phyloP scores from a whole-genome alignment of 2,888 invertebrate species.

The Drosophila nr. fundita region DNA sequence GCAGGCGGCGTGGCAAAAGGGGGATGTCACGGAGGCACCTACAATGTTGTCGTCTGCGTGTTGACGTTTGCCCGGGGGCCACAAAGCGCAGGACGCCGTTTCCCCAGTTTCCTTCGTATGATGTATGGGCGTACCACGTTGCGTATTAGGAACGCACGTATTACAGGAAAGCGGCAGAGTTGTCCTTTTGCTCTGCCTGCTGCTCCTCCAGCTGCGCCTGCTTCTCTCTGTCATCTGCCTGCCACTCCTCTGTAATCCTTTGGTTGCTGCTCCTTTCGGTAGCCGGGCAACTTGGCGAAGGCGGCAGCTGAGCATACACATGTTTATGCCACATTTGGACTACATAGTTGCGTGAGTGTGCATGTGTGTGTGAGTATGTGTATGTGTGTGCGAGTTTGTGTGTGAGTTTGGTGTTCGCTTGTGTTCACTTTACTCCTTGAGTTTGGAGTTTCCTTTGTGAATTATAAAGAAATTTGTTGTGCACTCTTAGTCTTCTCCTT shows the following conservation, averaged over 20 bases:
- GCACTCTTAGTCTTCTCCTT: constrained; percentile 24
- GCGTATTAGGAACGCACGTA: constrained; percentile 78
- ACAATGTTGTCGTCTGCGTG: constrained; percentile 28
- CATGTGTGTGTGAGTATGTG: constrained; percentile 15
- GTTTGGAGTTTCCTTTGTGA: constrained; percentile 76
- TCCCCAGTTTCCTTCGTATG: constrained; percentile 40
- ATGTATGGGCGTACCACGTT: constrained; percentile 73
- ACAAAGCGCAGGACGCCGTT: constrained; percentile 25
- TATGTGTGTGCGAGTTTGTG: constrained; percentile 11
- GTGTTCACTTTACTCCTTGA: constrained; percentile 59
- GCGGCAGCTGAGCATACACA: constrained; percentile 74
- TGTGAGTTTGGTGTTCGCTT: constrained; percentile 28
- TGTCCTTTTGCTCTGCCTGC: constrained; percentile 7
- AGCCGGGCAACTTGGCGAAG: constrained; percentile 28
- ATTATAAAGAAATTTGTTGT: constrained; percentile 77
- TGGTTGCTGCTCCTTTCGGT: constrained; percentile 62
- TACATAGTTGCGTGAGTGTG: constrained; percentile 41
- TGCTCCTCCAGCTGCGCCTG: background rate
- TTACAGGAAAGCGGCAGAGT: constrained; percentile 32
- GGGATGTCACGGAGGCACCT: background rate
- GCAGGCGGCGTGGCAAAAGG: background rate
- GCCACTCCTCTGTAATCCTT: constrained; percentile 52
- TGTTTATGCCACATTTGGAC: constrained; percentile 75
- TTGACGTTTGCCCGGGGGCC: constrained; percentile 62
- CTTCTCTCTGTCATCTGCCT: background rate